These are phyloP conservation scores for Potorous gilbertii DNA, from an alignment of 2,797 vertebrate genomes.

Conservation along the genomic window DNA sequence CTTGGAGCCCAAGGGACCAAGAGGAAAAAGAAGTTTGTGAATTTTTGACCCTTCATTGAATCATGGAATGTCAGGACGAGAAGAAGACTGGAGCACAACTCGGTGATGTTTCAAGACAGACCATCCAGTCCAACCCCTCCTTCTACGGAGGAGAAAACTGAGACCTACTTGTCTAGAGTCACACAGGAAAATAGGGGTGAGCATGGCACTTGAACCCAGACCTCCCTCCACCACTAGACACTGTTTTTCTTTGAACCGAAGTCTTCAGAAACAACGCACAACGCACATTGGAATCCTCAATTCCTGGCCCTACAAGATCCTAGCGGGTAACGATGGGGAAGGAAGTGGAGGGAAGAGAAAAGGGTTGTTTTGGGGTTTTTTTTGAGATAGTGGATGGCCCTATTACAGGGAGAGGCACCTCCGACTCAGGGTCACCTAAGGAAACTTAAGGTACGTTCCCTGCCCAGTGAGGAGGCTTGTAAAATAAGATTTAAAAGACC, in stretches of 20 bases:
- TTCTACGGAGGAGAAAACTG: not conserved
- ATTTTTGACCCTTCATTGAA: not conserved
- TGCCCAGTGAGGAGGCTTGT: not conserved
- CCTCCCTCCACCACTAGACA: not conserved
- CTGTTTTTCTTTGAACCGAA: not conserved
- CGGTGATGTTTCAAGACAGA: not conserved
- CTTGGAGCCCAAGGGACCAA: not conserved
- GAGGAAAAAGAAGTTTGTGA: not conserved
- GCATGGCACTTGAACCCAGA: not conserved
- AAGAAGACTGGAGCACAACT: not conserved
- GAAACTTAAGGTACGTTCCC: not conserved
- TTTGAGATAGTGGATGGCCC: not conserved
- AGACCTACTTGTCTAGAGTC: not conserved
- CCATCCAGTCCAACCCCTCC: not conserved
- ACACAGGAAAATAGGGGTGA: not conserved
- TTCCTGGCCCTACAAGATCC: not conserved
- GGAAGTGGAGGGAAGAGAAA: not conserved
- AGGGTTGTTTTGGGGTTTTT: not conserved
- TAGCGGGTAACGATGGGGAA: not conserved
- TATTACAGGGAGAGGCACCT: not conserved
- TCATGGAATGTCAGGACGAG: not conserved
- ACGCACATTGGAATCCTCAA: not conserved
- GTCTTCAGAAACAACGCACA: not conserved
- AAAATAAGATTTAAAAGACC: not conserved
- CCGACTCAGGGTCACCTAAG: not conserved